phyloP scores from a whole-genome alignment of 2,797 vertebrate species.

The Natrix natrix region DNA sequence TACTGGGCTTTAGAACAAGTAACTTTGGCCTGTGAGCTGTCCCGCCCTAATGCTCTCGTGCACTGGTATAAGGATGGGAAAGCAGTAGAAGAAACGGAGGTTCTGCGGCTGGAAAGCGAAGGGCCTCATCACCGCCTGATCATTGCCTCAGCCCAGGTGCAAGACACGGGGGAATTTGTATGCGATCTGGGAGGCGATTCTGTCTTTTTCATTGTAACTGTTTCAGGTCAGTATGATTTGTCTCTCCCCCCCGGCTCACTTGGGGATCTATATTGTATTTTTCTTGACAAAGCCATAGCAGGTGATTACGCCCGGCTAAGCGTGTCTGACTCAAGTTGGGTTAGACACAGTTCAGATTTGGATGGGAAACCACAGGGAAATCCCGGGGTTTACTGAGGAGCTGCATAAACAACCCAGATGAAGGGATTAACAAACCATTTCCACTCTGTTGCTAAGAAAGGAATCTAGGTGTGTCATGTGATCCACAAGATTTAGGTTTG shows the following conservation, averaged over 20 bases:
- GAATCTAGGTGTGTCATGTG: not conserved
- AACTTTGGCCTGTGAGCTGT: constrained; percentile 88
- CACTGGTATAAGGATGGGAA: constrained; percentile 90
- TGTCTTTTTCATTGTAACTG: constrained; percentile 85
- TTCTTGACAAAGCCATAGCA: not conserved
- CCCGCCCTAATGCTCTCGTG: constrained; percentile 74
- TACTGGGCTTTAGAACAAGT: constrained; percentile 80
- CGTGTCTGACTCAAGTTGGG: not conserved
- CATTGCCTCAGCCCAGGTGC: constrained; percentile 74
- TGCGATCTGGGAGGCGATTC: constrained; percentile 88
- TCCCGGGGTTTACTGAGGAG: not conserved
- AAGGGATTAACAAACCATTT: not conserved
- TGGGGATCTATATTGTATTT: not conserved
- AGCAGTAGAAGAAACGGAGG: constrained; percentile 80
- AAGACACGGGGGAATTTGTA: constrained; percentile 89
- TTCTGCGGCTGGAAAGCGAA: constrained; percentile 80
- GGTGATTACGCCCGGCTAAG: not conserved
- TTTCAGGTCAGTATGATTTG: constrained; percentile 80
- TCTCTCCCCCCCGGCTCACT: not conserved
- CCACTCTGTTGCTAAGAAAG: not conserved
- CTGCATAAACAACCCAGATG: not conserved
- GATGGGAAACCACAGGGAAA: not conserved
- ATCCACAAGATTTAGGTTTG: not conserved
- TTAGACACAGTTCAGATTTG: not conserved
- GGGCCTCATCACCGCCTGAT: constrained; percentile 79